A percentile compares a stretch with the other conserved stretches of the same genome.
phyloP scores from a whole-genome alignment of 2,797 vertebrate species.

The Lindbergichthys nudifrons region DNA sequence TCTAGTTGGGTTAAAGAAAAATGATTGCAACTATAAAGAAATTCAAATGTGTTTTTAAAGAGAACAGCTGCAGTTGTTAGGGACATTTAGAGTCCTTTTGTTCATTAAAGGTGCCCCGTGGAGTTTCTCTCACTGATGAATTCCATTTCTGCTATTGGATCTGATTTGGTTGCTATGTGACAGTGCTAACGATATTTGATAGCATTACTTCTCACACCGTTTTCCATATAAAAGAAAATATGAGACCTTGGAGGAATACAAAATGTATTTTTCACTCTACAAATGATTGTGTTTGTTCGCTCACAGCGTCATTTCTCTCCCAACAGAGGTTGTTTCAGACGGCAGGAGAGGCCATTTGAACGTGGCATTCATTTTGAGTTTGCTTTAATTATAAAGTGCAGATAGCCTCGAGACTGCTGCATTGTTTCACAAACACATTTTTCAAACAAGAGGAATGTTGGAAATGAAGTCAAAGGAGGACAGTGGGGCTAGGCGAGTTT shows the following conservation, averaged over 20 bases:
- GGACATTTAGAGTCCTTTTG: neutral
- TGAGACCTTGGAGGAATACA: neutral
- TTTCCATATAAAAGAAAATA: neutral
- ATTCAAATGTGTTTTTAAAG: neutral
- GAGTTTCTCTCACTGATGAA: neutral
- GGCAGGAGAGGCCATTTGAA: slow-evolving; percentile 26
- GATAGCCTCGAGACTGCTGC: slow-evolving; percentile 28
- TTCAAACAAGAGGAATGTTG: slow-evolving; percentile 18
- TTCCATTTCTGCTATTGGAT: too few species aligned
- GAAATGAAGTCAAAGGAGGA: slow-evolving; percentile 19
- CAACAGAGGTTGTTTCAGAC: slow-evolving; percentile 52
- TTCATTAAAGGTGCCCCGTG: neutral
- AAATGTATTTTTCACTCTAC: neutral
- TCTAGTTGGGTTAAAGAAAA: neutral
- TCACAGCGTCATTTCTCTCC: slow-evolving; percentile 2
- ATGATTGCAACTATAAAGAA: neutral
- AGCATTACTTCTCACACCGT: neutral
- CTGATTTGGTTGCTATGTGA: neutral
- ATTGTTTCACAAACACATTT: slow-evolving; percentile 7
- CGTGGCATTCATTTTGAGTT: slow-evolving; percentile 26
- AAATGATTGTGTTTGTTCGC: slow-evolving; percentile 3
- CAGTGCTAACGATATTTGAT: neutral
- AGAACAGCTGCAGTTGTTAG: neutral
- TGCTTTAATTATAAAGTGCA: slow-evolving; percentile 64
- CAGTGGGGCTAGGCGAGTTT: neutral